phyloP scores from a whole-genome alignment of 2,888 invertebrate species.

The Phortica okadai region DNA sequence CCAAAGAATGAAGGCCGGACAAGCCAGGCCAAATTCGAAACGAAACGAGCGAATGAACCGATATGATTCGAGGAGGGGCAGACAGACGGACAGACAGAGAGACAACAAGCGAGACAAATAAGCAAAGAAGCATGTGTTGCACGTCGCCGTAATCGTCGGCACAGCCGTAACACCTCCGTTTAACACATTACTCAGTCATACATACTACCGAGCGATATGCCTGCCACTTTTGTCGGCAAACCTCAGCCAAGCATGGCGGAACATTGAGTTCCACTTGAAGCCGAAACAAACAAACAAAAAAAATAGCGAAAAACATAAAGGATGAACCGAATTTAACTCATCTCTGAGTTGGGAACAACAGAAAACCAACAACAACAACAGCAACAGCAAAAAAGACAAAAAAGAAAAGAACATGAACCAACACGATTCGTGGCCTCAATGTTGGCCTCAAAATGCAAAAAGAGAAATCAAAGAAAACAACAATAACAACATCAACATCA shows the following conservation, averaged over 20 bases:
- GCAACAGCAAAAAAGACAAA: conserved; percentile 16
- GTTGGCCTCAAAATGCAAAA: conserved; percentile 72
- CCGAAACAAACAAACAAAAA: conserved; percentile 34
- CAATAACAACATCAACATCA: conserved; percentile 49
- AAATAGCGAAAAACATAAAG: neutral
- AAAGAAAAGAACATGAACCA: conserved; percentile 28
- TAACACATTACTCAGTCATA: neutral
- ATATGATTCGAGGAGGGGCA: conserved; percentile 20
- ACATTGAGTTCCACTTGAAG: conserved; percentile 42
- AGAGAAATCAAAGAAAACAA: conserved; percentile 59
- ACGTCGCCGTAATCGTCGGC: neutral
- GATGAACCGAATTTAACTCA: conserved; percentile 19
- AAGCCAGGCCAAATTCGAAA: neutral
- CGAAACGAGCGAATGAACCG: conserved; percentile 6
- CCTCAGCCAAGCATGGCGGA: conserved; percentile 40
- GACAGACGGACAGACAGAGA: conserved; percentile 45
- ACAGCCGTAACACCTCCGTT: neutral
- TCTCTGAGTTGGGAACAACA: neutral
- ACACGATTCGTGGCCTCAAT: conserved; percentile 68
- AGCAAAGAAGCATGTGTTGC: neutral
- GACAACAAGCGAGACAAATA: conserved; percentile 30
- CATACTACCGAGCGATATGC: neutral
- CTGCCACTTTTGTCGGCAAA: conserved; percentile 32
- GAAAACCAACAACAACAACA: neutral
- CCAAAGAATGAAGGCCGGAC: neutral